phyloP scores from a whole-genome alignment of 30 jellyfish, hydroid and myxozoan species.

The Cassiopea xamachana region DNA sequence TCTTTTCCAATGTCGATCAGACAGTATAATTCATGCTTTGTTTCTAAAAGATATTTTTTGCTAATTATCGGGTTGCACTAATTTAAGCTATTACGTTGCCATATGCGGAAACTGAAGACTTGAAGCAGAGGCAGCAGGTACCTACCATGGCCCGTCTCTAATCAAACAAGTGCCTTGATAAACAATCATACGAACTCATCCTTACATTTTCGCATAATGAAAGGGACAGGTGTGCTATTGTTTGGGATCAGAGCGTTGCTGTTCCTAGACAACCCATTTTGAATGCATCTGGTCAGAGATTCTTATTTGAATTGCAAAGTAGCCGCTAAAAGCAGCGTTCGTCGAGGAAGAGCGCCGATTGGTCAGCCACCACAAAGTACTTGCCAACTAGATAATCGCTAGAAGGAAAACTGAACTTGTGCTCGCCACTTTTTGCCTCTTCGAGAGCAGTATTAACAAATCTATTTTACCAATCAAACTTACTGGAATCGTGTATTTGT shows the following conservation, averaged over 20 bases:
- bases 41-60: neutral
- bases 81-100: neutral
- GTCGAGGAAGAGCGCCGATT: constrained; percentile 41
- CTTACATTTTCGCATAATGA: constrained; percentile 63
- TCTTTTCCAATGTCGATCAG: neutral
- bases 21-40: neutral
- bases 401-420: constrained; percentile 46
- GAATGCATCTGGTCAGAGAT: constrained; percentile 70
- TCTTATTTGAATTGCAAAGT: constrained; percentile 74
- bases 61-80: neutral
- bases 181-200: constrained; percentile 33
- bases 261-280: constrained; percentile 70
- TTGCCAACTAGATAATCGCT: constrained; percentile 63
- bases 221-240: constrained; percentile 77
- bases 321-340: constrained; percentile 79
- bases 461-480: neutral
- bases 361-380: constrained; percentile 62
- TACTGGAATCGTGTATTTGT: neutral
- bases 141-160: constrained; percentile 6
- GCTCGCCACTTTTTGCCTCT: constrained; percentile 70
- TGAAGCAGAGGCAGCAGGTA: constrained; percentile 18
- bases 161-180: constrained; percentile 48
- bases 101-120: neutral
- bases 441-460: neutral
- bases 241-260: constrained; percentile 64